A percentile compares a stretch with the other conserved stretches of the same genome.
Evolutionary conservation across 2,888 invertebrate genomes (phyloP).

Genomic region (Machimus atricapillus): DNA sequence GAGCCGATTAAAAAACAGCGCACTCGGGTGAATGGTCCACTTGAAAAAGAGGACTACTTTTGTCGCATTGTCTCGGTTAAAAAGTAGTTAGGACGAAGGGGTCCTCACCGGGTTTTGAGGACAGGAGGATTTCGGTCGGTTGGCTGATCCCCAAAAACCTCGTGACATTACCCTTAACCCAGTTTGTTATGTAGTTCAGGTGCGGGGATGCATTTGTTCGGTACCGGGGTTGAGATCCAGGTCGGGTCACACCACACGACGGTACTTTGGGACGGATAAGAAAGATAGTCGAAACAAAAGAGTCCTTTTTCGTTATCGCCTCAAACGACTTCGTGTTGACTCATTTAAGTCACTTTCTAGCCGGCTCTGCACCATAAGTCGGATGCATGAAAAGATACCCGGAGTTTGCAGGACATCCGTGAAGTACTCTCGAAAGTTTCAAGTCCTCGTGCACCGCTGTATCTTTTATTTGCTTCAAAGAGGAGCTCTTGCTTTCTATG

Average conservation of each 20-base stretch:
- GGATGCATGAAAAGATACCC: background rate
- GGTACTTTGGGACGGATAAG: background rate
- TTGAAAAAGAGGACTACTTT: conserved; percentile 5
- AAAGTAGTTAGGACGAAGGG: background rate
- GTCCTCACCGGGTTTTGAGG: background rate
- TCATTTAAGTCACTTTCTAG: background rate
- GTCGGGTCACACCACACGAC: background rate
- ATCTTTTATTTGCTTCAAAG: background rate
- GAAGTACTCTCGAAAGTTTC: background rate
- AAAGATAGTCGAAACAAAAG: background rate
- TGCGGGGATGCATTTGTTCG: background rate
- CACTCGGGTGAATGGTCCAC: conserved; percentile 1
- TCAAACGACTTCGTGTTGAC: background rate
- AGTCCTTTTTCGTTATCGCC: background rate
- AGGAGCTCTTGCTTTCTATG: background rate
- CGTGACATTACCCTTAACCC: conserved; percentile 33
- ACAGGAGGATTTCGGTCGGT: background rate
- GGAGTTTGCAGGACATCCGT: background rate
- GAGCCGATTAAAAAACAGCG: background rate
- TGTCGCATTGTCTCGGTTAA: background rate
- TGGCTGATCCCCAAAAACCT: background rate
- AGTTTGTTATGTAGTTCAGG: background rate
- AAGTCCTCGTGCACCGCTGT: background rate
- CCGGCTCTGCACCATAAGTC: background rate
- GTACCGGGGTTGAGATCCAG: background rate